Conservation (phyloP, 2,888 invertebrate genomes). For the Linnaemya tessellans region DNA sequence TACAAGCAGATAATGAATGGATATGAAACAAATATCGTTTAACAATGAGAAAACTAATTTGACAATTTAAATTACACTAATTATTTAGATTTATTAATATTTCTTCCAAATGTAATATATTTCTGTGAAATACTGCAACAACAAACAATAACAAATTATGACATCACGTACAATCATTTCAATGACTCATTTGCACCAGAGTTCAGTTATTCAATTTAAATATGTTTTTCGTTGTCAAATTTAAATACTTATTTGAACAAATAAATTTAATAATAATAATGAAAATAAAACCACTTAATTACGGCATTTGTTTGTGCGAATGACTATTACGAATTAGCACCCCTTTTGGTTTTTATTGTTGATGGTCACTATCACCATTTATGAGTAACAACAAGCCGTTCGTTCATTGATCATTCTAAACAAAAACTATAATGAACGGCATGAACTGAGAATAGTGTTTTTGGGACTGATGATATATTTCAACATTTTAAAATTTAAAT, state of each 20-base stretch:
- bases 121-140: not conserved
- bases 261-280: constrained; percentile 4
- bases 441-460: constrained; percentile 30
- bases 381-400: constrained; percentile 37
- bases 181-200: constrained; percentile 32
- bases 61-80: constrained; percentile 32
- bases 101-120: constrained; percentile 3
- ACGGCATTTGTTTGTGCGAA: constrained; percentile 12
- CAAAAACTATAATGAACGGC: constrained; percentile 7
- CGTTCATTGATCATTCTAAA: constrained; percentile 51
- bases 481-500: not conserved
- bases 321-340: constrained; percentile 1
- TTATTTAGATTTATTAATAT: constrained; percentile 27
- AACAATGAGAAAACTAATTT: constrained; percentile 14
- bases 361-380: constrained; percentile 11
- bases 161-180: constrained; percentile 22
- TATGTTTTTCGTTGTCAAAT: constrained; percentile 12
- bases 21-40: not conserved
- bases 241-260: constrained; percentile 27
- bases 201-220: constrained; percentile 26
- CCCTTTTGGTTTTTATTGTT: too few species aligned
- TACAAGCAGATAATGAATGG: not conserved
- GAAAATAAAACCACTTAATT: constrained; percentile 11
- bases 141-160: constrained; percentile 8
- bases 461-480: constrained; percentile 38